Conservation (phyloP, 2,888 invertebrate genomes). For the Hirtodrosophila cameraria region DNA sequence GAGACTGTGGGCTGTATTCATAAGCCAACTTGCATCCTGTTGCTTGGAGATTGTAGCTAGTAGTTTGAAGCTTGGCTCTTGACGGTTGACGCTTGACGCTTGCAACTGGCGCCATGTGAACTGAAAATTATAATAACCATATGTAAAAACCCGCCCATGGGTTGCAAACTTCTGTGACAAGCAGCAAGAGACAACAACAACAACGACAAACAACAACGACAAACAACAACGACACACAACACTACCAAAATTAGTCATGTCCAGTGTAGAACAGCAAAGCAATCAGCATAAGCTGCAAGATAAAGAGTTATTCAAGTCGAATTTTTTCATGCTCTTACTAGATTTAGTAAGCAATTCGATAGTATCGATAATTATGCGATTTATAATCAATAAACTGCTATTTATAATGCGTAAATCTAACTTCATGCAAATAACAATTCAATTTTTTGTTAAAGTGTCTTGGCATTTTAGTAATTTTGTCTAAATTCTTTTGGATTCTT, state of each 20-base stretch:
- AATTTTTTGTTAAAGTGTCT: no score
- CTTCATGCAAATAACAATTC: no score
- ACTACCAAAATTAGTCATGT: slow-evolving; percentile 70
- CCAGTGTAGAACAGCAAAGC: slow-evolving; percentile 6
- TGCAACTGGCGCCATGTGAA: slow-evolving; percentile 56
- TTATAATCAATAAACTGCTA: no score
- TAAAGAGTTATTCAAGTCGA: not conserved
- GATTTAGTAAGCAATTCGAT: not conserved
- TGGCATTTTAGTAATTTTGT: no score
- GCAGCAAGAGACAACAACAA: slow-evolving; percentile 6
- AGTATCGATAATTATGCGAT: no score
- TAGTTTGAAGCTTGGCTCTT: slow-evolving; percentile 35
- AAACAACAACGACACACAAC: slow-evolving; percentile 19
- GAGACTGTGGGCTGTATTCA: slow-evolving; percentile 31
- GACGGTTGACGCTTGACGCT: slow-evolving; percentile 30
- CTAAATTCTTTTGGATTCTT: no score
- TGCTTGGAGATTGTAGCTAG: no score
- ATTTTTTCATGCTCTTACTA: not conserved
- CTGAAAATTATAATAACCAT: slow-evolving; percentile 60
- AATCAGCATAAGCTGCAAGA: not conserved
- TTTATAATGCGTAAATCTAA: no score
- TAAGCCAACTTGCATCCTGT: slow-evolving; percentile 7
- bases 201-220: slow-evolving; percentile 30
- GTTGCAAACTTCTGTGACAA: slow-evolving; percentile 12
- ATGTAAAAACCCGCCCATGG: slow-evolving; percentile 65